These are phyloP conservation scores for Sminthurinus aureus DNA, from an alignment of 2,888 invertebrate genomes.

Conservation along the genomic window DNA sequence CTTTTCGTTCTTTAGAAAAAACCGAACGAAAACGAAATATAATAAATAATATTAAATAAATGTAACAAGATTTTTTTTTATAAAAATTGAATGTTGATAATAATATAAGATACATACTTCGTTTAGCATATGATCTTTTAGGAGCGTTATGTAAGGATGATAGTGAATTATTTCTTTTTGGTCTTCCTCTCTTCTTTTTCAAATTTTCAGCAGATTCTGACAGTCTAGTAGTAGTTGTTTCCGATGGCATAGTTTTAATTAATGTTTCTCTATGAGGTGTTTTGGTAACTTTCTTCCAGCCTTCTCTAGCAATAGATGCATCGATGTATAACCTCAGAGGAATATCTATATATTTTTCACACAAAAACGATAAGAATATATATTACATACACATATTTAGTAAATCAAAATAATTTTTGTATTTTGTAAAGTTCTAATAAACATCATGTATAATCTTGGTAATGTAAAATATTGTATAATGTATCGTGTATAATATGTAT, in stretches of 20 bases:
- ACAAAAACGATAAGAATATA: too few relatives aligned
- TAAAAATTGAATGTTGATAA: neutral
- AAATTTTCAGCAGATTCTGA: conserved; percentile 19
- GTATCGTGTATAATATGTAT: too few relatives aligned
- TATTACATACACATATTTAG: too few relatives aligned
- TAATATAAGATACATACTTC: neutral
- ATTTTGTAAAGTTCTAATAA: too few relatives aligned
- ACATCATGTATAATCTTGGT: too few relatives aligned
- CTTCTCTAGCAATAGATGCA: conserved; percentile 34
- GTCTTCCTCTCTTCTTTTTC: conserved; percentile 38
- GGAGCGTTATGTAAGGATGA: conserved; percentile 1
- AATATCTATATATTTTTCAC: conserved; percentile 12
- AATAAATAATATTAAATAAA: too few relatives aligned
- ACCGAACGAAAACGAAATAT: too few relatives aligned
- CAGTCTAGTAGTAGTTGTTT: conserved; percentile 3
- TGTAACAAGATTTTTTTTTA: neutral
- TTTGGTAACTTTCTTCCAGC: conserved; percentile 26
- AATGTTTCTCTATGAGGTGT: neutral
- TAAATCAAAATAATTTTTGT: too few relatives aligned
- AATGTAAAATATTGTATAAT: too few relatives aligned
- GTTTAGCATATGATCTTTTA: neutral
- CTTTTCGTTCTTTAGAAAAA: too few relatives aligned
- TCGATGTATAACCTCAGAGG: conserved; percentile 34
- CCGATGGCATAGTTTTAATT: conserved; percentile 2
- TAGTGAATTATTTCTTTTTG: conserved; percentile 23